Base-by-base conservation (phyloP, 64 coral and sea anemone genomes). In the Hydrozoanthus tunicans region DNA sequence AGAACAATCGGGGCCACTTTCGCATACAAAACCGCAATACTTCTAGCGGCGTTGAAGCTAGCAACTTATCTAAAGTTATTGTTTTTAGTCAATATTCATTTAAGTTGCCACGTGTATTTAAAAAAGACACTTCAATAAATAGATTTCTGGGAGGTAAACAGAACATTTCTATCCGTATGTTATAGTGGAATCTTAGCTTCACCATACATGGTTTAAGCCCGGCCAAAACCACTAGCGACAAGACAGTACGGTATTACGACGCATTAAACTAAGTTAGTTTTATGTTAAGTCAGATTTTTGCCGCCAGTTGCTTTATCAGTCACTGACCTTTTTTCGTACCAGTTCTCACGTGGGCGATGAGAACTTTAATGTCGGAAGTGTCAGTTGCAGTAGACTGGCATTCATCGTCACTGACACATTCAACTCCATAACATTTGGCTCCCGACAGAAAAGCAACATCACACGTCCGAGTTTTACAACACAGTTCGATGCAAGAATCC, bases 401-500 rank as follows among this genome's bases (percentile, higher is more conserved):
- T 71, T 99, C 97, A 17, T 95, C 97, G 60, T 99, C 90, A 69
- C 97, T 99, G 52, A 99, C 97, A 88, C 97, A 99, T 73, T 99
- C 94, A 27, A 99, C 97, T 56, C 91, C 97, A 61, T 99, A 99
- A 81, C 97, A 99, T 81, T 99, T 99, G 73, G 91, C 76, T 55
- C 83, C 94, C 26, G 97, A 99, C 26, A 99, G 88, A 90, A 99
- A 99, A 17, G 97, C 97, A 54, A 99, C 97, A 96, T 99, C 97
- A 77, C 97, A 99, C 51, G 94, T 80, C 8, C 81, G 80, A 9
- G 86, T 95, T 90, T 96, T 99, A 89, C 97, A 99, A 78, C 97
- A 99, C 83, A 99, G 92, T 90, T 99, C 94, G 89, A 99, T 92
- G 86, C 97, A 99, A 69, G 97, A 99, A 6, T 93, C 94, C 97